These are phyloP conservation scores for Variabilichromis moorii DNA, from an alignment of 2,113 vertebrate genomes.

Conservation along the genomic window DNA sequence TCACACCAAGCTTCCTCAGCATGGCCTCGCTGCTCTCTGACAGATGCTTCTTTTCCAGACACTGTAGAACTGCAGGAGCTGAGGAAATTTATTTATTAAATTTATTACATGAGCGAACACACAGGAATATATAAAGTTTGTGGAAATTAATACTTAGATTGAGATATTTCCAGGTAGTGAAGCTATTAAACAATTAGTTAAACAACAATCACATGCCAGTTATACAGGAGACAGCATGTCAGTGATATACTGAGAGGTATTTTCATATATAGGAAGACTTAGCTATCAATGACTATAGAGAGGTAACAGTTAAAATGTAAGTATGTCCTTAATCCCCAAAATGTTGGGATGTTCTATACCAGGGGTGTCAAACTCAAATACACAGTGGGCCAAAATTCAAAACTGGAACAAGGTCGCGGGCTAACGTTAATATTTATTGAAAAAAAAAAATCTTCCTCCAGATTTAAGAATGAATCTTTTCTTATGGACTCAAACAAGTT, in stretches of 20 bases:
- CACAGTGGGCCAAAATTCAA: too few species aligned
- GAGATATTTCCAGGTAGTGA: neutral
- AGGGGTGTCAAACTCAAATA: too few species aligned
- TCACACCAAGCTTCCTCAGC: slow-evolving; percentile 85
- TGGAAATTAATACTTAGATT: neutral
- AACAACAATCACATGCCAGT: neutral
- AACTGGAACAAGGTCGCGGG: too few species aligned
- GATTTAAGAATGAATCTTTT: too few species aligned
- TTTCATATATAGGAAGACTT: neutral
- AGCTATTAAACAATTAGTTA: neutral
- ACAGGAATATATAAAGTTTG: neutral
- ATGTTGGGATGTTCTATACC: neutral
- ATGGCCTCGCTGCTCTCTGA: slow-evolving; percentile 79
- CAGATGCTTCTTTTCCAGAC: slow-evolving; percentile 78
- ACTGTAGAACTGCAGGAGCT: slow-evolving; percentile 80
- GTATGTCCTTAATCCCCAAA: neutral
- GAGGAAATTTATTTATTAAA: neutral
- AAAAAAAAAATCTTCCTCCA: too few species aligned
- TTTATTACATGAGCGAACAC: neutral
- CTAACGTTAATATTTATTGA: too few species aligned
- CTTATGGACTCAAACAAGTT: too few species aligned
- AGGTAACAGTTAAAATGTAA: neutral
- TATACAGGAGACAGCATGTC: neutral
- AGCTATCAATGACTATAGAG: neutral
- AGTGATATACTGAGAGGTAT: neutral